Percentiles rank a stretch among this genome's conserved stretches.
Evolutionary conservation across 92 coral and sea anemone genomes (phyloP).

Genomic region (Palythoa heliodiscus): DNA sequence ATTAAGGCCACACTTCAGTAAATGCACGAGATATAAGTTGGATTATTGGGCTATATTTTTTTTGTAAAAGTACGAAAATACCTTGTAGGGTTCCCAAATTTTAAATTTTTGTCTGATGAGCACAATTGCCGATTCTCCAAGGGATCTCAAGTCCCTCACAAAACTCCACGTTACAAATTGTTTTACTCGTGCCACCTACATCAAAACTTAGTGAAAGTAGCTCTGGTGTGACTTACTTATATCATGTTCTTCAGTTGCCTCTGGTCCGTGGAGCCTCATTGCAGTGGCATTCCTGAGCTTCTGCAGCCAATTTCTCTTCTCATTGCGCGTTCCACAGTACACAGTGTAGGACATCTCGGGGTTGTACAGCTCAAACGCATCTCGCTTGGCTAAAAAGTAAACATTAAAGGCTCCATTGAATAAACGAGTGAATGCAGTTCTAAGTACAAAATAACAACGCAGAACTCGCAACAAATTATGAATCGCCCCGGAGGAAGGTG

Average conservation of each 20-base stretch:
- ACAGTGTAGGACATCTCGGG: constrained; percentile 91
- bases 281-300: constrained; percentile 68
- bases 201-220: too few species aligned
- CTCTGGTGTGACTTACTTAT: constrained; percentile 2
- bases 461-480: not conserved
- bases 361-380: constrained; percentile 90
- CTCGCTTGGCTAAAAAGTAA: constrained; percentile 67
- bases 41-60: too few species aligned
- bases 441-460: not conserved
- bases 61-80: too few species aligned
- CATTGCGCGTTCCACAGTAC: constrained; percentile 86
- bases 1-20: too few species aligned
- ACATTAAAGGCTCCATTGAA: not conserved
- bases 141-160: too few species aligned
- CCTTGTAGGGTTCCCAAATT: too few species aligned
- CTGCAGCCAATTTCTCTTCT: constrained; percentile 91
- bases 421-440: not conserved
- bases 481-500: too few species aligned
- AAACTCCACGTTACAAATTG: too few species aligned
- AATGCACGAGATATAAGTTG: too few species aligned
- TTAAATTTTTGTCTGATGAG: too few species aligned
- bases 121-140: too few species aligned
- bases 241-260: constrained; percentile 11
- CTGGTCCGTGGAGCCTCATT: constrained; percentile 26
- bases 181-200: too few species aligned